phyloP scores from a whole-genome alignment of 1,140 invertebrate species.

The Lasioglossum albipes region DNA sequence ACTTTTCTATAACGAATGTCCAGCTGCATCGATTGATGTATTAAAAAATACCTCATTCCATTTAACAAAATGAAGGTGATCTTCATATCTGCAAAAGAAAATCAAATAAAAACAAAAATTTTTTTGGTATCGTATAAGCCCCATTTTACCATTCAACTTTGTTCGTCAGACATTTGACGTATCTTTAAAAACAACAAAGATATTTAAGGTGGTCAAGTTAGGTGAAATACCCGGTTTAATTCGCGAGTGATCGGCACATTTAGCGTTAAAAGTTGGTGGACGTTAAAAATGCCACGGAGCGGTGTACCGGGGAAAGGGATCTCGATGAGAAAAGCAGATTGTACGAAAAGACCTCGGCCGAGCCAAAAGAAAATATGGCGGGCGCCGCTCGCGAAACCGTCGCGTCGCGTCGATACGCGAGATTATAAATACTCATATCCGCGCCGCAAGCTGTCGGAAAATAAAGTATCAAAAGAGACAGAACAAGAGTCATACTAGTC shows the following conservation, averaged over 20 bases:
- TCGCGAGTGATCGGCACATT: neutral
- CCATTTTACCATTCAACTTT: too few relatives aligned
- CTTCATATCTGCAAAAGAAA: too few relatives aligned
- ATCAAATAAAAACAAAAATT: too few relatives aligned
- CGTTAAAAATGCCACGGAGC: neutral
- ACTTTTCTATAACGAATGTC: too few relatives aligned
- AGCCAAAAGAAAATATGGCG: neutral
- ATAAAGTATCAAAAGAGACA: conserved; percentile 55
- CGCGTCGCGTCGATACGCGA: neutral
- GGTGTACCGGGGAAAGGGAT: neutral
- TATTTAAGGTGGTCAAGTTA: too few relatives aligned
- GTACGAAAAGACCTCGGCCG: neutral
- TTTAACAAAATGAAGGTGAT: too few relatives aligned
- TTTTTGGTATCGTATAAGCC: too few relatives aligned
- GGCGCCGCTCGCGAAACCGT: neutral
- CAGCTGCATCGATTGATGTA: too few relatives aligned
- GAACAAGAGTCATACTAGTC: conserved; percentile 57
- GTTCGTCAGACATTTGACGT: too few relatives aligned
- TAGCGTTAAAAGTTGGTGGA: neutral
- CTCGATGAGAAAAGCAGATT: neutral
- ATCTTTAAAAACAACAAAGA: too few relatives aligned
- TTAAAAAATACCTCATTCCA: too few relatives aligned
- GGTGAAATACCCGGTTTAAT: too few relatives aligned
- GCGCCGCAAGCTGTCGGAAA: conserved; percentile 52
- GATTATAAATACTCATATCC: conserved; percentile 35